These are phyloP conservation scores for Tringa solitaria DNA, from an alignment of 2,113 vertebrate genomes.

Conservation along the genomic window DNA sequence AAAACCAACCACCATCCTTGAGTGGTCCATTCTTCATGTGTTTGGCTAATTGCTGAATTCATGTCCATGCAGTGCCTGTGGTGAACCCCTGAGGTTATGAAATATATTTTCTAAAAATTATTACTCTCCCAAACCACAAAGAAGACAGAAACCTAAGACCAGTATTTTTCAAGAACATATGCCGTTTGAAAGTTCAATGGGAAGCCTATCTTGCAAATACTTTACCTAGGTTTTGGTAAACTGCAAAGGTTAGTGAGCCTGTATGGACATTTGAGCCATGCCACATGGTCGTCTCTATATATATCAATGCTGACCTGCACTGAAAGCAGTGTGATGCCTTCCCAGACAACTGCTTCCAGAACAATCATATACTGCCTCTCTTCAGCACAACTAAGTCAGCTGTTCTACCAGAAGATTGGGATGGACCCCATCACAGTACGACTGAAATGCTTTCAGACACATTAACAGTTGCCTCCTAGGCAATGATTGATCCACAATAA, in stretches of 20 bases:
- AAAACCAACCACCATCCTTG: fast-evolving
- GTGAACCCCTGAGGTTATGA: not conserved
- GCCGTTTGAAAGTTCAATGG: not conserved
- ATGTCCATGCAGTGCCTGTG: not conserved
- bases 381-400: not conserved
- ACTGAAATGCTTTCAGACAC: not conserved
- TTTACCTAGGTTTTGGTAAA: not conserved
- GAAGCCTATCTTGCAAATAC: not conserved
- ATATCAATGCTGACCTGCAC: not conserved
- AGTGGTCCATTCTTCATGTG: not conserved
- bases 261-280: not conserved
- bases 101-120: not conserved
- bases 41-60: not conserved
- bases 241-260: not conserved
- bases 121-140: not conserved
- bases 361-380: not conserved
- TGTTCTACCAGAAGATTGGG: not conserved
- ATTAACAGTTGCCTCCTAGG: not conserved
- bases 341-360: not conserved
- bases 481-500: not conserved
- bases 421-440: not conserved
- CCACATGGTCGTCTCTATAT: not conserved
- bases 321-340: not conserved
- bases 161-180: not conserved
- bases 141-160: not conserved